A percentile compares a stretch with the other conserved stretches of the same genome.
phyloP scores from a whole-genome alignment of 2,888 invertebrate genomes.

The Cryptus viduatorius region DNA sequence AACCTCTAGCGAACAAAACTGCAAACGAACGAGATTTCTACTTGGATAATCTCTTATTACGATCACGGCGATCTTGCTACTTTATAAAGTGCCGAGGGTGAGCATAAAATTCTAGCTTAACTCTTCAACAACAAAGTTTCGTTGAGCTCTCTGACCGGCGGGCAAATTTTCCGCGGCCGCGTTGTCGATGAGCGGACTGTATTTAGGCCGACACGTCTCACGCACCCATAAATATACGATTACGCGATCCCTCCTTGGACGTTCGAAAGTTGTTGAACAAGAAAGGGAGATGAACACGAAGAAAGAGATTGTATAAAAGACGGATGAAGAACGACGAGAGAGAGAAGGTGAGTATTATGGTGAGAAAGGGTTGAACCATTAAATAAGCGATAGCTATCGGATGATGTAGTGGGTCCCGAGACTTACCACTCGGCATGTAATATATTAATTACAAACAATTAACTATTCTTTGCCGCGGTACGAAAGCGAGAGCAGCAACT shows the following conservation, averaged over 20 bases:
- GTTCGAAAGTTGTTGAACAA: not conserved
- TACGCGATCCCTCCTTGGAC: not conserved
- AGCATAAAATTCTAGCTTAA: not conserved
- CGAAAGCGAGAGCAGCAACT: slow-evolving; percentile 36
- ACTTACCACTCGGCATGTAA: slow-evolving; percentile 79
- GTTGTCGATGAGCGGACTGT: not conserved
- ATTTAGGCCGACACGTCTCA: slow-evolving; percentile 15
- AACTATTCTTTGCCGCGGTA: slow-evolving; percentile 76
- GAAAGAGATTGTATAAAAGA: slow-evolving; percentile 15
- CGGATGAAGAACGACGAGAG: slow-evolving; percentile 10
- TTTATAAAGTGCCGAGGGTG: not conserved
- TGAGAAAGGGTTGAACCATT: slow-evolving; percentile 62
- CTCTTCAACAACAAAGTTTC: not conserved
- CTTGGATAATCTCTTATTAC: not conserved
- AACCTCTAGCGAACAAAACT: not conserved
- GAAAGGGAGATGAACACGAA: slow-evolving; percentile 29
- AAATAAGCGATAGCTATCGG: slow-evolving; percentile 80
- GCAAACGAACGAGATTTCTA: not conserved
- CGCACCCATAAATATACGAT: not conserved
- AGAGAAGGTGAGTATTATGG: slow-evolving; percentile 25
- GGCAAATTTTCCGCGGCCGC: not conserved
- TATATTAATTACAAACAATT: slow-evolving; percentile 83
- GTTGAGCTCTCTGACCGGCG: not conserved
- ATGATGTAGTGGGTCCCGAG: slow-evolving; percentile 75
- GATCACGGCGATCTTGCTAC: not conserved